Percentiles rank a stretch among this genome's conserved stretches.
Conservation (phyloP, 2,113 vertebrate genomes). For the Paedocypris sp. region DNA sequence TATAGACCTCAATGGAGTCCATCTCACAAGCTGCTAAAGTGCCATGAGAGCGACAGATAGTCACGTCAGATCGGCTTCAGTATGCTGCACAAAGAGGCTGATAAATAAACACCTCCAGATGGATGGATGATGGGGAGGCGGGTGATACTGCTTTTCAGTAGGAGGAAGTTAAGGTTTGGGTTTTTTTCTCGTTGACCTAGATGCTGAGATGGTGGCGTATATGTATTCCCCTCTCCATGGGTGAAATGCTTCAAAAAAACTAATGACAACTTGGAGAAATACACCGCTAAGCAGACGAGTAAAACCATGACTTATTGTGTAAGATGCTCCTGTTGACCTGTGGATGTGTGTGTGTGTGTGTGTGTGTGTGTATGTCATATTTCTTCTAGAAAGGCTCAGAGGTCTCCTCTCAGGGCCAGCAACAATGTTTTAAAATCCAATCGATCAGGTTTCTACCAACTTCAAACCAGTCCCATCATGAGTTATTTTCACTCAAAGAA, state of each 20-base stretch:
- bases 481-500: constrained; percentile 15
- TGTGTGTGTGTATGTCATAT: no score
- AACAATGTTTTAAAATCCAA: constrained; percentile 10
- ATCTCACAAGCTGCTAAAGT: background rate
- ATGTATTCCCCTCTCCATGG: constrained; percentile 15
- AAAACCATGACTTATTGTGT: no score
- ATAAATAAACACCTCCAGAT: constrained; percentile 33
- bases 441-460: constrained; percentile 11
- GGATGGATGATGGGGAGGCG: constrained; percentile 8
- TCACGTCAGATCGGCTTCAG: constrained; percentile 5
- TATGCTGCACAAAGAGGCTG: constrained; percentile 14
- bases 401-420: background rate
- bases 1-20: no score
- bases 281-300: constrained; percentile 8
- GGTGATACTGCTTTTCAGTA: constrained; percentile 23
- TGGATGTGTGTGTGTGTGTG: no score
- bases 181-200: constrained; percentile 19
- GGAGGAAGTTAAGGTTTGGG: constrained; percentile 16
- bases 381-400: background rate
- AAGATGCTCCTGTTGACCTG: no score
- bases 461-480: background rate
- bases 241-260: background rate
- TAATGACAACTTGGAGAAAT: background rate
- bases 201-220: constrained; percentile 14
- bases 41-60: background rate